Conservation (phyloP, 2,888 invertebrate species). For the Agrotis clavis region DNA sequence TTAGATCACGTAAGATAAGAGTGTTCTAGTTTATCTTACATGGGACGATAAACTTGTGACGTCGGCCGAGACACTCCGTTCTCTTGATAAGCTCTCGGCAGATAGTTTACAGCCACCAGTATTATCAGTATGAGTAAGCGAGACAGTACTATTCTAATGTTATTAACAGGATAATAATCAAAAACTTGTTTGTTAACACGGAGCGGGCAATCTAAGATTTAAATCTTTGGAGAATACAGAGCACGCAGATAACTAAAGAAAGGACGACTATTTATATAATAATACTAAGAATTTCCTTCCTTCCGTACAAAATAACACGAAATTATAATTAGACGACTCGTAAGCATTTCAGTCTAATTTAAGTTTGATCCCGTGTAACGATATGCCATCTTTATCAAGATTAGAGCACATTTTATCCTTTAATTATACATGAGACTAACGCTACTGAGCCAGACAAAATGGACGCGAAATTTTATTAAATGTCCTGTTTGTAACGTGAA, state of each 20-base stretch:
- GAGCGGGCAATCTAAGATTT: background rate
- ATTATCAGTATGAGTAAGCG: background rate
- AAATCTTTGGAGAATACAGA: background rate
- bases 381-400: constrained; percentile 59
- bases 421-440: constrained; percentile 55
- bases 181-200: background rate
- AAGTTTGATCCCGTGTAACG: constrained; percentile 50
- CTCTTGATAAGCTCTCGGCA: too few species aligned
- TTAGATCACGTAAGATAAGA: too few species aligned
- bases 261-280: background rate
- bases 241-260: background rate
- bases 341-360: constrained; percentile 39
- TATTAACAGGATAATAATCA: background rate
- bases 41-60: too few species aligned
- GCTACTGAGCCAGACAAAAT: constrained; percentile 46
- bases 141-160: background rate
- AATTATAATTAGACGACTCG: constrained; percentile 37
- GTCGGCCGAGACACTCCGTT: too few species aligned
- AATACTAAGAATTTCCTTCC: background rate
- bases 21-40: too few species aligned
- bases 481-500: constrained; percentile 55
- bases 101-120: too few species aligned
- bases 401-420: constrained; percentile 52
- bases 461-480: constrained; percentile 51
- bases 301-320: constrained; percentile 9